These are phyloP conservation scores for Neosilurus mollespiculum DNA, from an alignment of 2,797 vertebrate genomes.

Conservation along the genomic window DNA sequence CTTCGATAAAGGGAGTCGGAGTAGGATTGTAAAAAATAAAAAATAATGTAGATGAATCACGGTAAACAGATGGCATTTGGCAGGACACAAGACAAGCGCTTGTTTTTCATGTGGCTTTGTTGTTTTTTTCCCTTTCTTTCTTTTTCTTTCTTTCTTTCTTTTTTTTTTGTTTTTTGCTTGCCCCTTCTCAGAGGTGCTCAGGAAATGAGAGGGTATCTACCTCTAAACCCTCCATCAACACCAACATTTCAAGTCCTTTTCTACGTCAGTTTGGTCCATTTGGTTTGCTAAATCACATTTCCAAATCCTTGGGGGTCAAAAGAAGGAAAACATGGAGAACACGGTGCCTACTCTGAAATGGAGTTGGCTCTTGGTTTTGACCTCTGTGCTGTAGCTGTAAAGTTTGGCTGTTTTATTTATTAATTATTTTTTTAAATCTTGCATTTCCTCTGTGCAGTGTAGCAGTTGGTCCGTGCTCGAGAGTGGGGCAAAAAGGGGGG, in stretches of 20 bases:
- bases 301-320: constrained; percentile 65
- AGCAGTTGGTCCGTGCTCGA: constrained; percentile 64
- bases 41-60: constrained; percentile 51
- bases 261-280: constrained; percentile 47
- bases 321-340: constrained; percentile 61
- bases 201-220: constrained; percentile 31
- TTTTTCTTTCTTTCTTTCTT: too few relatives aligned
- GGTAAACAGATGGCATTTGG: constrained; percentile 52
- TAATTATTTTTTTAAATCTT: constrained; percentile 59
- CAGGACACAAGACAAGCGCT: constrained; percentile 21
- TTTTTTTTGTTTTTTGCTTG: constrained; percentile 48
- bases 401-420: constrained; percentile 32
- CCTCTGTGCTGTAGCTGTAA: constrained; percentile 48
- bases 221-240: constrained; percentile 27
- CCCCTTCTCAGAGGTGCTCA: constrained; percentile 53
- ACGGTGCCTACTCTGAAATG: constrained; percentile 58
- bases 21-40: constrained; percentile 55
- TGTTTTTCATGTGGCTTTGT: constrained; percentile 20
- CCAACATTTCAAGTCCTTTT: constrained; percentile 45
- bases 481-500: constrained; percentile 56
- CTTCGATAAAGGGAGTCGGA: constrained; percentile 53
- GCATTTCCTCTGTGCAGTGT: constrained; percentile 61
- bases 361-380: constrained; percentile 18
- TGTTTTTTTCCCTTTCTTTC: too few relatives aligned
- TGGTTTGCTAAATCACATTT: constrained; percentile 21